Conservation (phyloP, 2,797 vertebrate genomes). For the Oreonectes daqikongensis region DNA sequence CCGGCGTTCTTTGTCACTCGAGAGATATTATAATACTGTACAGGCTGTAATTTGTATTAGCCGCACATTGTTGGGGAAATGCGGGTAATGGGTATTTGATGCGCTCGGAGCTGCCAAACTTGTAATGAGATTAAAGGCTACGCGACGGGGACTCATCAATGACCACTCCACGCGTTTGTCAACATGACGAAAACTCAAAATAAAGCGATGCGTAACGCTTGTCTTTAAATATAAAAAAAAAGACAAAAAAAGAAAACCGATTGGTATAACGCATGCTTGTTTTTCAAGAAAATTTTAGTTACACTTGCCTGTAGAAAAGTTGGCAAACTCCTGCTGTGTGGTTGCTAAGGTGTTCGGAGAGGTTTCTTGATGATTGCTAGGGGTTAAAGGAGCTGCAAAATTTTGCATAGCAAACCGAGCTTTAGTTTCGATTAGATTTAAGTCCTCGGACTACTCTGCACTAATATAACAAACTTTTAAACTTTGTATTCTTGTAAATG, state of each 20-base stretch:
- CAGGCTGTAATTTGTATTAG: slow-evolving; percentile 70
- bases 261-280: no score
- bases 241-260: background rate
- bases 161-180: slow-evolving; percentile 57
- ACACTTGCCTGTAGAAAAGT: background rate
- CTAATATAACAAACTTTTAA: no score
- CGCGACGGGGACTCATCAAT: slow-evolving; percentile 50
- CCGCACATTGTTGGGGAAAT: slow-evolving; percentile 57
- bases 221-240: slow-evolving; percentile 57
- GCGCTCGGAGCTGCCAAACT: slow-evolving; percentile 59
- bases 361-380: no score
- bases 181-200: slow-evolving; percentile 69
- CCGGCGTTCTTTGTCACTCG: slow-evolving; percentile 67
- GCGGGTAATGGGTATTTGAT: slow-evolving; percentile 52
- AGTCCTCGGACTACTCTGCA: no score
- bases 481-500: no score
- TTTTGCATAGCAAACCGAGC: no score
- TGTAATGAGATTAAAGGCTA: slow-evolving; percentile 65
- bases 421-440: no score
- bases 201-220: slow-evolving; percentile 62
- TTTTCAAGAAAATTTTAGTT: background rate
- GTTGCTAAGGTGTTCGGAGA: no score
- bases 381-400: no score
- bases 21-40: slow-evolving; percentile 73
- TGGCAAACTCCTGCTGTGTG: background rate